Evolutionary conservation across 2,888 invertebrate genomes (phyloP), one percentile per base, ranked within the genome.

Genomic region (Acleris cristana): DNA sequence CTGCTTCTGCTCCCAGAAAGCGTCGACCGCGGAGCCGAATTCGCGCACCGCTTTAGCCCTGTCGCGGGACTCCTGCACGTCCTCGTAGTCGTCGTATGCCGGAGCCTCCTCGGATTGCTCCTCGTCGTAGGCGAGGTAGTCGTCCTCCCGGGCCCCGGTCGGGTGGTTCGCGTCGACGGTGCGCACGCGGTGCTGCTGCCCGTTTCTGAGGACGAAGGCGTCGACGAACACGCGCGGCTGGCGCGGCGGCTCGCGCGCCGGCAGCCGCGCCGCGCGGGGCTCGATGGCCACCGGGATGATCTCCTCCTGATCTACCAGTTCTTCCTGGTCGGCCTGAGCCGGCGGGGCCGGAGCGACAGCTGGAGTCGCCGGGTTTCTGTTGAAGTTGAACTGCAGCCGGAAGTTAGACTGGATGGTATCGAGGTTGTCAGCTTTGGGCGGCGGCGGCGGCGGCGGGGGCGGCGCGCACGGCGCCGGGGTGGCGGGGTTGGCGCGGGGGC

Each of bases 211-310:
- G 12, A 93, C 86, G 72, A 91, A 92, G 0, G 93, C 93, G 70
- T 93, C 92, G 14, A 93, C 87, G 73, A 84, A 93, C 18, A 93
- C 92, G 59, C 90, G 86, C 1, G 91, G 89, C 19, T 83, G 77
- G 3, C 86, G 83, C 48, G 86, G 84, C 26, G 76, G 76, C 58
- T 82, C 78, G 2, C 79, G 80, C n/a, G 73, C 74, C 3, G 92
- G 91, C 23, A 92, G 76, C 26, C 75, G 79, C 0, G 90, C 91
- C 12, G 91, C 90, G n/a, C 84, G 85, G 0, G 92, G 92, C 64
- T 80, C 77, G 58, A 91, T 86, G 3, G 86, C 79, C 4, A 90
- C 84, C 0, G 87, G 86, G 0, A 73, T 76, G 10, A 77, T 71
- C 51, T 76, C 82, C 18, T 79, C 79, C 63, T 74, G 73, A 21